Base-by-base conservation (phyloP, 2,113 vertebrate species). In the Uropsilus gracilis region DNA sequence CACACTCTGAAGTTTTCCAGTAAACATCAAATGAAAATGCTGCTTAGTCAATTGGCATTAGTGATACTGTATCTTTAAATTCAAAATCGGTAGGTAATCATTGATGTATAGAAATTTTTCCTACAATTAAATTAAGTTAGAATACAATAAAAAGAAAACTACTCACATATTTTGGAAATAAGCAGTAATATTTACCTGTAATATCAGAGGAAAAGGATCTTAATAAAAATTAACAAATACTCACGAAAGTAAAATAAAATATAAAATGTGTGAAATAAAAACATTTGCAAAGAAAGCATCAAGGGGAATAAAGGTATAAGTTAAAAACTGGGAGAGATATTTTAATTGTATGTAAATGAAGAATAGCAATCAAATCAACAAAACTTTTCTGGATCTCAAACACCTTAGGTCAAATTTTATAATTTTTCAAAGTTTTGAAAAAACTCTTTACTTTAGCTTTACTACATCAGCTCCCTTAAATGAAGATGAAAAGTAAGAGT, bases 401-500 rank as follows among this genome's bases (percentile, higher is more conserved):
- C n/a, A 81, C 26, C n/a, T 59, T 71, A 94, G 53, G 71, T 91
- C 83, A 91, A 80, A 83, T 69, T 89, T 92, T 72, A 72, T 46
- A 76, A 24, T 46, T 89, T 94, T 95, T 83, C 12, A 72, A 91
- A 93, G 86, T 95, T 95, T 95, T 89, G 3, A 6, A 48, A 92
- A 32, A 89, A 28, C 55, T 81, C 34, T 94, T 94, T 87, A 83
- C 42, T 95, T 97, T 91, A 92, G 55, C 64, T 34, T 71, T 61
- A 81, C 64, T 94, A 81, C 75, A 64, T 89, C 17, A 89, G 32
- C 30, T 93, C 37, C 95, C 50, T 53, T 92, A 82, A 95, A 93
- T 94, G 59, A 86, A 93, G 96, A 92, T 78, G 63, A 94, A 83
- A 95, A 91, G 68, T 82, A 89, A 92, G 72, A 93, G 71, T 86